Conservation (phyloP, 2,888 invertebrate species). For the Noctua fimbriata region DNA sequence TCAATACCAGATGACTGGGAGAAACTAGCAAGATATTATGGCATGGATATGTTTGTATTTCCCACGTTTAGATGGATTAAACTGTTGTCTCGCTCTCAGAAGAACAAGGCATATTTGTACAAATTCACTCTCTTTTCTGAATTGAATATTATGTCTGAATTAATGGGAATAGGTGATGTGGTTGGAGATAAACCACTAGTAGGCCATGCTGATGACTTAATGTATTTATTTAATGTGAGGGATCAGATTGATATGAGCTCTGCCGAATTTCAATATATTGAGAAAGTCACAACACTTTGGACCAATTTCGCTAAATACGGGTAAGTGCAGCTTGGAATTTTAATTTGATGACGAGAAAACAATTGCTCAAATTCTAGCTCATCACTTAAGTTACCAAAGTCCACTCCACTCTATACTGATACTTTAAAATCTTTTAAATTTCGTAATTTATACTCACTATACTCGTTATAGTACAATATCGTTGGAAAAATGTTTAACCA, state of each 20-base stretch:
- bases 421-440: no score
- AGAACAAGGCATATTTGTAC: slow-evolving; percentile 71
- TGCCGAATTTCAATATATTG: slow-evolving; percentile 65
- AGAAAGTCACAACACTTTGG: slow-evolving; percentile 72
- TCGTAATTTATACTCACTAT: no score
- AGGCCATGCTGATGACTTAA: slow-evolving; percentile 71
- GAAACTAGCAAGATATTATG: slow-evolving; percentile 39
- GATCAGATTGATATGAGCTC: slow-evolving; percentile 58
- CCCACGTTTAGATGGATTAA: slow-evolving; percentile 68
- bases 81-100: slow-evolving; percentile 56
- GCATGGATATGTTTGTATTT: slow-evolving; percentile 63
- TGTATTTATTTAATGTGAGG: slow-evolving; percentile 70
- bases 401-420: background rate
- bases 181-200: slow-evolving; percentile 59
- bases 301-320: slow-evolving; percentile 78
- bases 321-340: slow-evolving; percentile 63
- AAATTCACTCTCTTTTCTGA: slow-evolving; percentile 71
- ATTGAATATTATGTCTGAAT: slow-evolving; percentile 67
- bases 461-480: no score
- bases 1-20: slow-evolving; percentile 64
- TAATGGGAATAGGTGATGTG: slow-evolving; percentile 54
- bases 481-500: no score
- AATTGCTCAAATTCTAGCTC: background rate
- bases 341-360: background rate
- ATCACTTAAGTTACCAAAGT: background rate